Conservation (phyloP, 2,888 invertebrate genomes). For the Isoperla grammatica region DNA sequence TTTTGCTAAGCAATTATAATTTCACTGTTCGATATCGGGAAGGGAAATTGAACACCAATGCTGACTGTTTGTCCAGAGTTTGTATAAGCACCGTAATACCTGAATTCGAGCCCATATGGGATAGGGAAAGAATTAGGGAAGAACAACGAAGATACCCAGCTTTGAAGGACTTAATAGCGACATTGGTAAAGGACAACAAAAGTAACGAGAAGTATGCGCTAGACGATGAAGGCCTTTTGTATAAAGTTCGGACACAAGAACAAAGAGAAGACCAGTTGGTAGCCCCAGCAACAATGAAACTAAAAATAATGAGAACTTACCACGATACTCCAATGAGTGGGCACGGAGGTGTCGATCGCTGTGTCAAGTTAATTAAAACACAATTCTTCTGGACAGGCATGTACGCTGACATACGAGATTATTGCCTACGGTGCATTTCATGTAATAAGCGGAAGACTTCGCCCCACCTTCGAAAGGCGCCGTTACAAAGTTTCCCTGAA, state of each 20-base stretch:
- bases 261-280: no score
- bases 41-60: slow-evolving; percentile 22
- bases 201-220: not conserved
- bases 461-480: not conserved
- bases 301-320: no score
- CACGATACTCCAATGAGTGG: no score
- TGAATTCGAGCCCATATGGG: not conserved
- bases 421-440: no score
- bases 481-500: not conserved
- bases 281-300: no score
- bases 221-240: no score
- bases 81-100: not conserved
- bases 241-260: no score
- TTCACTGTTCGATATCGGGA: slow-evolving; percentile 24
- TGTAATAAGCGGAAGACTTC: not conserved
- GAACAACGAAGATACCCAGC: not conserved
- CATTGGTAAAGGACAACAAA: not conserved
- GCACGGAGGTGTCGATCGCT: no score
- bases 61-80: slow-evolving; percentile 20
- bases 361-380: no score
- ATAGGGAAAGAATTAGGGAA: not conserved
- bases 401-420: no score
- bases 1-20: slow-evolving; percentile 20
- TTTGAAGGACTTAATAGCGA: not conserved
- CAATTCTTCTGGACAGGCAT: no score